phyloP scores from a whole-genome alignment of 2,113 vertebrate genomes.

The Benitochromis conjunctus region DNA sequence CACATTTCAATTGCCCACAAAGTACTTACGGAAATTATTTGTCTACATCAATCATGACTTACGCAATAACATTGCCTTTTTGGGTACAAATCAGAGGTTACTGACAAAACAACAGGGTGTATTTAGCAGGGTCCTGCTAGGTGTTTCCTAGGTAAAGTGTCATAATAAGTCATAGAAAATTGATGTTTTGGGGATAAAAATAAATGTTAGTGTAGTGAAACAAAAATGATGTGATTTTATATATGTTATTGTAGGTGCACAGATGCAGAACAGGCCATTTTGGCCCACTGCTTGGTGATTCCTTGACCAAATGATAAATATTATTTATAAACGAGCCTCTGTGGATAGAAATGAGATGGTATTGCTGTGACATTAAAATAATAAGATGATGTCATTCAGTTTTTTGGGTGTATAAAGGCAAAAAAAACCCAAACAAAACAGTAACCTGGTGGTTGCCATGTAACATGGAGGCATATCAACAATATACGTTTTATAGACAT shows the following conservation, averaged over 20 bases:
- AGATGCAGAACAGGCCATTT: too few relatives aligned
- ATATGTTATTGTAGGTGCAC: neutral
- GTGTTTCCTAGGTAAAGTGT: neutral
- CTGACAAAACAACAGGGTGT: neutral
- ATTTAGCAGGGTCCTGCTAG: neutral
- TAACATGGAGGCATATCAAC: too few relatives aligned
- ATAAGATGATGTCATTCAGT: too few relatives aligned
- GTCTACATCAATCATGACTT: neutral
- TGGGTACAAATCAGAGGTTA: neutral
- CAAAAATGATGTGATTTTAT: neutral
- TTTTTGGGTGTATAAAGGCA: too few relatives aligned
- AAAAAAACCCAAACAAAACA: neutral
- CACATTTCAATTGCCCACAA: neutral
- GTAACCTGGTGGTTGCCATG: too few relatives aligned
- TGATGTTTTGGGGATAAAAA: neutral
- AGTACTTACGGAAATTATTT: neutral
- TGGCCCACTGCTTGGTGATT: too few relatives aligned
- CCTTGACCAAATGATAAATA: too few relatives aligned
- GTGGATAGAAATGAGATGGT: too few relatives aligned
- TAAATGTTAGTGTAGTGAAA: neutral
- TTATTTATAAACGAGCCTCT: too few relatives aligned
- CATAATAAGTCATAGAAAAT: fast-evolving
- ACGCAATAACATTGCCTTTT: neutral
- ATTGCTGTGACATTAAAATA: too few relatives aligned
- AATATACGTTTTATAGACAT: too few relatives aligned